A percentile compares a stretch with the other conserved stretches of the same genome.
phyloP scores from a whole-genome alignment of 2,113 vertebrate genomes.

The Mesoclemmys tuberculata region DNA sequence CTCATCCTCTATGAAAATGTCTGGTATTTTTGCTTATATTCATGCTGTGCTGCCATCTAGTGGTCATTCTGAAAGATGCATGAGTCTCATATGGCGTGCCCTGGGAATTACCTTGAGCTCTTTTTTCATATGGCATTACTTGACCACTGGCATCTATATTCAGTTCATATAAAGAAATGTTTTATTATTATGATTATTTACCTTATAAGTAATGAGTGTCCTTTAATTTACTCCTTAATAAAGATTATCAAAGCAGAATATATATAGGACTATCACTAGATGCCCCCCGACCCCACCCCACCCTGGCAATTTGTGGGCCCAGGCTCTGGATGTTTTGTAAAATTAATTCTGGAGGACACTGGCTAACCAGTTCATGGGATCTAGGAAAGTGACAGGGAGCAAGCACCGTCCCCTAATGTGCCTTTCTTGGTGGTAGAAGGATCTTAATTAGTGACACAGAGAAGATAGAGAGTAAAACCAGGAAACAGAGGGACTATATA shows the following conservation, averaged over 20 bases:
- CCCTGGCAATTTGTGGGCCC: not conserved
- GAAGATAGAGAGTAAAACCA: not conserved
- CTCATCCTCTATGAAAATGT: rapidly evolving
- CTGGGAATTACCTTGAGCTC: too few species aligned
- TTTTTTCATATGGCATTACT: rapidly evolving
- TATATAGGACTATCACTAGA: not conserved
- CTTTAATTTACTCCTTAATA: not conserved
- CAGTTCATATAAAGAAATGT: not conserved
- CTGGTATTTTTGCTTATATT: not conserved
- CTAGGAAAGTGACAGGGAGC: not conserved
- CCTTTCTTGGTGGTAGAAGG: not conserved
- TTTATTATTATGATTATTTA: not conserved
- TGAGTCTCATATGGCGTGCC: rapidly evolving
- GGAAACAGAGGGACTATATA: not conserved
- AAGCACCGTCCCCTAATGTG: not conserved
- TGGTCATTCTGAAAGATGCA: not conserved
- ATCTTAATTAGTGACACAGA: not conserved
- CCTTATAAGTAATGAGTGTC: not conserved
- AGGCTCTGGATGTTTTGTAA: not conserved
- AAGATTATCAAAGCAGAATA: not conserved
- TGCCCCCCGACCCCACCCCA: not conserved
- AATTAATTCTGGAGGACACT: not conserved
- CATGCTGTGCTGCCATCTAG: slow-evolving; percentile 61
- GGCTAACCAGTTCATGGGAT: not conserved
- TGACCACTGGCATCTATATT: not conserved